Percentiles rank a stretch among this genome's conserved stretches.
Conservation (phyloP, 1,140 invertebrate species). For the Venustaconcha ellipsiformis region DNA sequence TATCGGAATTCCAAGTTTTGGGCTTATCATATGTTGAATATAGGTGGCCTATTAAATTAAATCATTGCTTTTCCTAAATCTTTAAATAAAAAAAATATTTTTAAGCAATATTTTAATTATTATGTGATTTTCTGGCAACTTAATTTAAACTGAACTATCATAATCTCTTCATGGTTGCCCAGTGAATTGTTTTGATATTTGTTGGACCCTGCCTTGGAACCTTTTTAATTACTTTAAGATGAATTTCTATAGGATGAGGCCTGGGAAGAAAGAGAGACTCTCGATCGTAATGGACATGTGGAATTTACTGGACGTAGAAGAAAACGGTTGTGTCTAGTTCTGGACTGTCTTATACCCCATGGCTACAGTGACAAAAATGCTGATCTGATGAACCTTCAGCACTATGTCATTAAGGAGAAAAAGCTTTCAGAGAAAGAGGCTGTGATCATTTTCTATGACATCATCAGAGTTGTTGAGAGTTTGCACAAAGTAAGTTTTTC, state of each 20-base stretch:
- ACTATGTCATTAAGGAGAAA: constrained; percentile 86
- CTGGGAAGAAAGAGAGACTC: constrained; percentile 75
- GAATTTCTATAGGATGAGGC: constrained; percentile 75
- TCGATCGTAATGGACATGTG: constrained; percentile 66
- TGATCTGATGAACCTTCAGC: constrained; percentile 82
- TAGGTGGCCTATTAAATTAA: too few species aligned
- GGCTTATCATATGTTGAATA: too few species aligned
- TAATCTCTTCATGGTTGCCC: too few species aligned
- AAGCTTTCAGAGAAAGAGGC: constrained; percentile 83
- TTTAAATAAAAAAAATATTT: too few species aligned
- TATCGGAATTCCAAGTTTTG: too few species aligned
- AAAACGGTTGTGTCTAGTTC: constrained; percentile 79
- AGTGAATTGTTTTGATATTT: too few species aligned
- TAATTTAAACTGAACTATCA: too few species aligned
- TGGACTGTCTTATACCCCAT: constrained; percentile 83
- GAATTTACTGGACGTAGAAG: constrained; percentile 76
- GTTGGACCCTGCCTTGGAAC: too few species aligned
- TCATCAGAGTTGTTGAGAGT: constrained; percentile 80
- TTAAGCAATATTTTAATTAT: too few species aligned
- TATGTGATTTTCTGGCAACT: too few species aligned
- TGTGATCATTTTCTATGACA: constrained; percentile 82
- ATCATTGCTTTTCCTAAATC: too few species aligned
- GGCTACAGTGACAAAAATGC: constrained; percentile 79
- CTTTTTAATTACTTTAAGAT: too few species aligned
- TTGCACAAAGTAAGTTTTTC: constrained; percentile 77